Conservation (phyloP, 2,113 vertebrate species). For the Lophius piscatorius region DNA sequence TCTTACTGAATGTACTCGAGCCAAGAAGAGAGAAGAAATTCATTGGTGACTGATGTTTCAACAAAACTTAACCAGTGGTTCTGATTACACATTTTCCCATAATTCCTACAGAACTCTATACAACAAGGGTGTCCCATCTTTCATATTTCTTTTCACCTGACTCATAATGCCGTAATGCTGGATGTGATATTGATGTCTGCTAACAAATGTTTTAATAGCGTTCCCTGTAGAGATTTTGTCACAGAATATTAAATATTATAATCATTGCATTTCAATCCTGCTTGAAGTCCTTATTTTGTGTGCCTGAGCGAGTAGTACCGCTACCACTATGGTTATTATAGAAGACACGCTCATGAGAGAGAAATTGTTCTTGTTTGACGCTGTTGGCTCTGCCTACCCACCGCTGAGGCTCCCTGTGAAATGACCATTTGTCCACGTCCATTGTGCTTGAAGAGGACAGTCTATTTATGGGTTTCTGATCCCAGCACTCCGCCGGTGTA, state of each 20-base stretch:
- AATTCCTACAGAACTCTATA: conserved; percentile 30
- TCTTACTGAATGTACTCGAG: conserved; percentile 70
- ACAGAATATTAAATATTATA: conserved; percentile 79
- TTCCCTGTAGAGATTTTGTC: conserved; percentile 76
- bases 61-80: conserved; percentile 43
- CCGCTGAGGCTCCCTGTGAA: conserved; percentile 25
- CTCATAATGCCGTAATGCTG: conserved; percentile 70
- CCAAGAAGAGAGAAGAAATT: conserved; percentile 27
- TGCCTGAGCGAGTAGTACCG: neutral
- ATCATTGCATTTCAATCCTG: conserved; percentile 59
- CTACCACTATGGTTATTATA: neutral
- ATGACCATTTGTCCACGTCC: conserved; percentile 55
- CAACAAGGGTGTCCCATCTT: conserved; percentile 35
- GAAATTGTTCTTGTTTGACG: neutral
- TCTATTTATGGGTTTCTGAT: conserved; percentile 73
- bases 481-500: conserved; percentile 26
- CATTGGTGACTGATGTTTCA: conserved; percentile 25
- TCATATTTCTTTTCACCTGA: conserved; percentile 55
- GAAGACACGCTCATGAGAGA: neutral
- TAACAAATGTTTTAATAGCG: conserved; percentile 74
- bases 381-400: neutral
- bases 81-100: too few relatives aligned
- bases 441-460: conserved; percentile 44
- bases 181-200: conserved; percentile 79
- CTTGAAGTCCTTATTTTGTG: conserved; percentile 22